A percentile compares a stretch with the other conserved stretches of the same genome.
phyloP scores from a whole-genome alignment of 2,888 invertebrate genomes.

The Smittia aterrima region DNA sequence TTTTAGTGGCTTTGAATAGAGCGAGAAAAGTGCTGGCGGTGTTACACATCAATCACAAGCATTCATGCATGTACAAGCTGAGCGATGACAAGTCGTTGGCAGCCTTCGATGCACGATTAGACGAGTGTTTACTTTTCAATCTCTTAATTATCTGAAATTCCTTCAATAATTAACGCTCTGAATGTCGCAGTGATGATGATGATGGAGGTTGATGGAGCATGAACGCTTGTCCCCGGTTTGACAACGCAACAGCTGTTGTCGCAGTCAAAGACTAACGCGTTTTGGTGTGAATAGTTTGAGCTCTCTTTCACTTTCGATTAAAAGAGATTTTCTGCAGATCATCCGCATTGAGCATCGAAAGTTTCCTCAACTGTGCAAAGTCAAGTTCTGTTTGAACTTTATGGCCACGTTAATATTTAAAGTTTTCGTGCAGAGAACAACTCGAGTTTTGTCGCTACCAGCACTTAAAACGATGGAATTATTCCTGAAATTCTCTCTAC shows the following conservation, averaged over 20 bases:
- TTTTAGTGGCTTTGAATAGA: neutral
- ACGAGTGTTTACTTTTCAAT: slow-evolving; percentile 4
- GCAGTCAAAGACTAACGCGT: no score
- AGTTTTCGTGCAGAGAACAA: no score
- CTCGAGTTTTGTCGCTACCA: no score
- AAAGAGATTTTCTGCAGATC: no score
- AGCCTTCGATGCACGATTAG: slow-evolving; percentile 9
- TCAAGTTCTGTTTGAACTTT: no score
- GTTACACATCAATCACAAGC: slow-evolving; percentile 37
- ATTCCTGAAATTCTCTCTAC: neutral
- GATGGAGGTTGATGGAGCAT: neutral
- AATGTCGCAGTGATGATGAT: neutral
- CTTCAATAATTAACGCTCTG: neutral
- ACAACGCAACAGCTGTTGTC: no score
- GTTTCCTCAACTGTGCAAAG: no score
- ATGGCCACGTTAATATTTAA: no score
- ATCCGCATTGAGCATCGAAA: no score
- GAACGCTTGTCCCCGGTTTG: neutral
- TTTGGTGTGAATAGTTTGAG: no score
- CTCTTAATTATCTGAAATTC: slow-evolving; percentile 15
- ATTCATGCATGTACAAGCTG: neutral
- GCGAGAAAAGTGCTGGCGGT: slow-evolving; percentile 16
- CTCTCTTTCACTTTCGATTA: no score
- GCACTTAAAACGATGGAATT: no score
- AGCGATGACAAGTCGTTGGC: slow-evolving; percentile 24